These are phyloP conservation scores for Mus spicilegus DNA, from an alignment of 2,113 vertebrate genomes.

Conservation along the genomic window DNA sequence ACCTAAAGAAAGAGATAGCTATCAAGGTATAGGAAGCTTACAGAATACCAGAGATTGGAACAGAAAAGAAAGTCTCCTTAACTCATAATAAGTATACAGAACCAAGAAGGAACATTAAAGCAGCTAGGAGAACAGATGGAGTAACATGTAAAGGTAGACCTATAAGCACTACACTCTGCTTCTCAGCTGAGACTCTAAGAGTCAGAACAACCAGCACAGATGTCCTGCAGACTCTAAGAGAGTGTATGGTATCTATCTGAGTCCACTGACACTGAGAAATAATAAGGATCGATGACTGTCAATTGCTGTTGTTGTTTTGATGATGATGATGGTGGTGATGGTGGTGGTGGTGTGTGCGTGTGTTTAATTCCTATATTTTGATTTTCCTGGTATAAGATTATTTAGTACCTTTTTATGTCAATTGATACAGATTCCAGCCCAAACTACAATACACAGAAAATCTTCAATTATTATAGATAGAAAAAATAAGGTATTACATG, in stretches of 20 bases:
- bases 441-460: background rate
- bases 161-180: background rate
- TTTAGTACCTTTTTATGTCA: no score
- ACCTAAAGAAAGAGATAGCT: background rate
- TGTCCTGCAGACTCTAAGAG: background rate
- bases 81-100: background rate
- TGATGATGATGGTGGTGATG: no score
- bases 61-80: background rate
- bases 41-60: background rate
- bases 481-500: background rate
- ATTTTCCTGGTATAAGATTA: no score
- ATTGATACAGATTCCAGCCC: background rate
- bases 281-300: no score
- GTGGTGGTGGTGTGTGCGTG: no score
- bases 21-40: background rate
- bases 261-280: no score
- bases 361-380: no score
- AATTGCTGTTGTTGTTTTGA: no score
- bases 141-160: background rate
- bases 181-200: background rate
- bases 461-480: background rate
- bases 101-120: background rate
- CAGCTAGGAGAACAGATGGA: background rate
- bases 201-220: background rate
- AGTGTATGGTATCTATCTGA: no score